Conservation (phyloP, 2,888 invertebrate species). For the Pristionchus fissidentatus region DNA sequence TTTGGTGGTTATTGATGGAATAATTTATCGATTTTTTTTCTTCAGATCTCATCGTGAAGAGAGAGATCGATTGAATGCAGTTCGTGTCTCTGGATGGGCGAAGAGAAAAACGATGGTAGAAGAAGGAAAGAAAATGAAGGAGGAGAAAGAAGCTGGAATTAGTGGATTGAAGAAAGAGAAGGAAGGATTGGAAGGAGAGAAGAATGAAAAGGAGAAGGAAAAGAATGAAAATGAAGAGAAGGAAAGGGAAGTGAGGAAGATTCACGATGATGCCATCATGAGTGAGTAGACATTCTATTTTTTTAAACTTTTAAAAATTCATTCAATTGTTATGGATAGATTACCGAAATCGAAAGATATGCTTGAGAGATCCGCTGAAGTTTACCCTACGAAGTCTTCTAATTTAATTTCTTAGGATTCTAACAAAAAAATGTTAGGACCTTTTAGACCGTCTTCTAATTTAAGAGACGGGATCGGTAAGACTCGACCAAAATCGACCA, state of each 20-base stretch:
- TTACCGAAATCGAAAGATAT: too few relatives aligned
- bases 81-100: constrained; percentile 86
- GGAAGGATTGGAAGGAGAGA: constrained; percentile 83
- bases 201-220: constrained; percentile 76
- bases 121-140: constrained; percentile 84
- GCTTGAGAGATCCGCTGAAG: too few relatives aligned
- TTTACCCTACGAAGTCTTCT: too few relatives aligned
- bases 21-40: neutral
- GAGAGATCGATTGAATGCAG: constrained; percentile 82
- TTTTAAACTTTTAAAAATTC: neutral
- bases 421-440: too few relatives aligned
- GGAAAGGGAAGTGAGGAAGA: constrained; percentile 82
- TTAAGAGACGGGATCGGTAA: too few relatives aligned
- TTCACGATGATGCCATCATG: constrained; percentile 41
- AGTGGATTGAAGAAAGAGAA: constrained; percentile 82
- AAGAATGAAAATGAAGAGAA: constrained; percentile 85
- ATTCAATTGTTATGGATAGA: too few relatives aligned
- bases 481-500: too few relatives aligned
- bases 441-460: too few relatives aligned
- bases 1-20: neutral
- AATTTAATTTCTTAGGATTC: too few relatives aligned
- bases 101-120: constrained; percentile 84
- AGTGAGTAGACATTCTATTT: too few relatives aligned
- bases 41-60: constrained; percentile 77
- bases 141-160: constrained; percentile 76